Conservation (phyloP, 2,888 invertebrate species). For the Clusia tigrina region DNA sequence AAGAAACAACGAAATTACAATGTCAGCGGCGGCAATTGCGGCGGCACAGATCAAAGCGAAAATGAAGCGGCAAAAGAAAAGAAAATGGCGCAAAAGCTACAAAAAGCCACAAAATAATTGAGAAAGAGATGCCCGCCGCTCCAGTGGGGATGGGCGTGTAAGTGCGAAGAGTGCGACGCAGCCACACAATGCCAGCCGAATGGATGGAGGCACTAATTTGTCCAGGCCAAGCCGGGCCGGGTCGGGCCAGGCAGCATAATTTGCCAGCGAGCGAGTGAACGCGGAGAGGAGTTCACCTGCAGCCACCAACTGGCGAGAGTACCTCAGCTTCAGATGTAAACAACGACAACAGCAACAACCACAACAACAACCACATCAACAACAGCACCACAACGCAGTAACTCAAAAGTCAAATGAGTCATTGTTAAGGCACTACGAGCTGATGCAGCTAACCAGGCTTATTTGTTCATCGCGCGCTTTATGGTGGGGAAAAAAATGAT, state of each 20-base stretch:
- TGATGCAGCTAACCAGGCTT: neutral
- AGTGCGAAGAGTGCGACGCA: too few relatives aligned
- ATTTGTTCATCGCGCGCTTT: too few relatives aligned
- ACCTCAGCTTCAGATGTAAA: too few relatives aligned
- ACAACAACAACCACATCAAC: too few relatives aligned
- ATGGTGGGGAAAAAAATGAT: neutral
- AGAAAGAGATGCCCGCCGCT: too few relatives aligned
- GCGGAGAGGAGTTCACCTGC: neutral
- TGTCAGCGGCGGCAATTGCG: conserved; percentile 44
- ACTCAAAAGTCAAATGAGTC: conserved; percentile 6
- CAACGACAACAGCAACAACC: too few relatives aligned
- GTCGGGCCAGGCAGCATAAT: too few relatives aligned
- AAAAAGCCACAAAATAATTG: neutral
- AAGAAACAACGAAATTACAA: conserved; percentile 32
- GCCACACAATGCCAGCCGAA: too few relatives aligned
- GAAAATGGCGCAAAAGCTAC: neutral
- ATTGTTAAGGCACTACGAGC: neutral
- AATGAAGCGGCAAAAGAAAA: neutral
- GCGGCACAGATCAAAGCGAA: neutral
- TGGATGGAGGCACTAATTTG: too few relatives aligned
- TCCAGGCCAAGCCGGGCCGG: too few relatives aligned
- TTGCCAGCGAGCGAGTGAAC: neutral
- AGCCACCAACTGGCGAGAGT: conserved; percentile 36
- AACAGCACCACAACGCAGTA: neutral
- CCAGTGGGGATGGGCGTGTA: too few relatives aligned